phyloP scores from a whole-genome alignment of 2,113 vertebrate genomes.

The Poecile atricapillus region DNA sequence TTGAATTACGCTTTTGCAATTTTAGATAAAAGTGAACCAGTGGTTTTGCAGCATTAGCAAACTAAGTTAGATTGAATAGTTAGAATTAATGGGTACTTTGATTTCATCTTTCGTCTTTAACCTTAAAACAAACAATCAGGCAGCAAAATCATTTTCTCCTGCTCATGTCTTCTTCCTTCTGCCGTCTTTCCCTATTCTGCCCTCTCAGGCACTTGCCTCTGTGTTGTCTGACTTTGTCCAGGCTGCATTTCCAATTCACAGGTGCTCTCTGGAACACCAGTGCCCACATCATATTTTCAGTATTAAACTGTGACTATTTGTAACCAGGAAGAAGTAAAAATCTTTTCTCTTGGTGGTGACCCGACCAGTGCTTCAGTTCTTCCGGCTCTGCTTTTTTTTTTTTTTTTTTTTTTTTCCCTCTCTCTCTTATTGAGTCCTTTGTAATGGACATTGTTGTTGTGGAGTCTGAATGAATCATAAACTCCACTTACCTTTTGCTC shows the following conservation, averaged over 20 bases:
- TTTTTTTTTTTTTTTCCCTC: not conserved
- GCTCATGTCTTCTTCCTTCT: not conserved
- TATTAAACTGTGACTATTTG: not conserved
- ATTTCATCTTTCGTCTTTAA: slow-evolving; percentile 35
- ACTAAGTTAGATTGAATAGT: slow-evolving; percentile 6
- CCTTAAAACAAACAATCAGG: not conserved
- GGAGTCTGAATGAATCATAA: not conserved
- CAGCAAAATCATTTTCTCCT: not conserved
- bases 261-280: not conserved
- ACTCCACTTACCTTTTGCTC: not conserved
- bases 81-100: slow-evolving; percentile 24
- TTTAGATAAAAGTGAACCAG: slow-evolving; percentile 36
- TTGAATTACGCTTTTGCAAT: slow-evolving; percentile 17
- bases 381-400: not conserved
- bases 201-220: not conserved
- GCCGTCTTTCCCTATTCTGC: not conserved
- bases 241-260: not conserved
- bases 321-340: not conserved
- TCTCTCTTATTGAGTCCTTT: not conserved
- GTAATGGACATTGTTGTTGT: not conserved
- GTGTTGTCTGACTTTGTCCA: not conserved
- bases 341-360: not conserved
- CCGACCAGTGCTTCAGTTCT: not conserved
- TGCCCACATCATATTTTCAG: not conserved
- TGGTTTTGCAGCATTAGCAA: slow-evolving; percentile 37